These are phyloP conservation scores for Vanessa cardui DNA, from an alignment of 2,888 invertebrate species.

Conservation along the genomic window DNA sequence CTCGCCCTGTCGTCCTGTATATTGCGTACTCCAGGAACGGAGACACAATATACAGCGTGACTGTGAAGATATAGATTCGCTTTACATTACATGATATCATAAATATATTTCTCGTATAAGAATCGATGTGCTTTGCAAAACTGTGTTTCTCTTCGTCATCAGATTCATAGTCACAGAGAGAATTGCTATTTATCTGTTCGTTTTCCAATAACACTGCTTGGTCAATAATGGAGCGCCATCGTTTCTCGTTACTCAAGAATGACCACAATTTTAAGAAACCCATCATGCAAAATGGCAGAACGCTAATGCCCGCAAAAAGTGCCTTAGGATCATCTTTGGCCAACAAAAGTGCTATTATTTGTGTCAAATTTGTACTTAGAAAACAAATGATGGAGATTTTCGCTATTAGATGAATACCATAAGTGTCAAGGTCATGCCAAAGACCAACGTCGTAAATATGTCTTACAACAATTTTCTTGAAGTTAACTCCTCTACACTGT, in stretches of 20 bases:
- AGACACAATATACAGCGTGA: slow-evolving; percentile 54
- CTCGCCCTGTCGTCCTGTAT: slow-evolving; percentile 40
- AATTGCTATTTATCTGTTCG: slow-evolving; percentile 43
- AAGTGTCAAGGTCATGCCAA: slow-evolving; percentile 37
- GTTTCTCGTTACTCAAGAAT: slow-evolving; percentile 45
- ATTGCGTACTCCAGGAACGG: slow-evolving; percentile 62
- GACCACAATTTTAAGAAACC: slow-evolving; percentile 60
- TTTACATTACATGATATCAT: slow-evolving; percentile 48
- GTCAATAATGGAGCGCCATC: slow-evolving; percentile 54
- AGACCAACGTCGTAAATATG: slow-evolving; percentile 51
- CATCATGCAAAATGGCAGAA: slow-evolving; percentile 63
- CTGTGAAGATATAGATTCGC: slow-evolving; percentile 57
- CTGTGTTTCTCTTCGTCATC: slow-evolving; percentile 44
- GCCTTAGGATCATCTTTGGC: slow-evolving; percentile 52
- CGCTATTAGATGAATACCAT: slow-evolving; percentile 47
- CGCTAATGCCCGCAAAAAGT: slow-evolving; percentile 63
- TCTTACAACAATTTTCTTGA: slow-evolving; percentile 39
- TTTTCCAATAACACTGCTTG: slow-evolving; percentile 53
- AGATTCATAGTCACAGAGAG: slow-evolving; percentile 45
- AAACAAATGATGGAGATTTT: slow-evolving; percentile 51
- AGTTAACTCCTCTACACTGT: slow-evolving; percentile 19
- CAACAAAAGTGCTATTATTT: slow-evolving; percentile 51
- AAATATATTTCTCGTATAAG: slow-evolving; percentile 54
- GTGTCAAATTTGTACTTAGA: slow-evolving; percentile 49
- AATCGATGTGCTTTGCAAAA: slow-evolving; percentile 43